Base-by-base conservation (phyloP, 53 echinoderm and acorn worm genomes). In the Holothuria scabra region DNA sequence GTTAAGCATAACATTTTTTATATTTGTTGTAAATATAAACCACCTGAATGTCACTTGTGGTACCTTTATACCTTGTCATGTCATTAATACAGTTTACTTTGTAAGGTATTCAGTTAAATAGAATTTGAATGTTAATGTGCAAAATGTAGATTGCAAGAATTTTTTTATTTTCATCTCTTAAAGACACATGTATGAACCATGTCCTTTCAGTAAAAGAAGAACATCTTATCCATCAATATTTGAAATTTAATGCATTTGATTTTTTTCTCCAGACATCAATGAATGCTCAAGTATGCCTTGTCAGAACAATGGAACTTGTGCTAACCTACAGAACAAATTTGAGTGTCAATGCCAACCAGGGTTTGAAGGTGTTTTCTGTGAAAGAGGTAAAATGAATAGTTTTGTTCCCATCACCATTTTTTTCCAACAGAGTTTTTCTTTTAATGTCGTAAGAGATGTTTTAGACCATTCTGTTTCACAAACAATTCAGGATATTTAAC, bases 281-380 rank as follows among this genome's bases (percentile, higher is more conserved):
- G 87, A 87, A 37, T 87, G 87, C 30, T 79, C 87, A 68, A 80
- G 80, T 68, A 22, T 78, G 85, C 67, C 90, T 20, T 90, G 90
- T 65, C 70, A 71, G 21, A 90, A 90, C 48, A 85, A 80, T 38
- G 90, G 90, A 3, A 82, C 83, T 4, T 90, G 90, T 37, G 20
- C 34, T 23, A 85, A 90, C 41, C 31, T 85, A 33, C 46, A 81
- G 35, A 81, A 64, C 65, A 81, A 46, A 8, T 76, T 76, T 76
- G 64, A 75, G 49, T 85, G 86, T 63, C 44, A 60, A 12, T 85
- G 86, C 22, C 76, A 62, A 28, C 76, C 86, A 26, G 86, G 86
- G 12, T 85, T 58, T 61, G 62, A 75, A 65, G 86, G 86, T 7
- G 44, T 38, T 5, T 63, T 85, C 78, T 85, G 86, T 64, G 86